Percentiles rank a stretch among this genome's conserved stretches.
phyloP scores from a whole-genome alignment of 2,888 invertebrate species.

The Autographa gamma region DNA sequence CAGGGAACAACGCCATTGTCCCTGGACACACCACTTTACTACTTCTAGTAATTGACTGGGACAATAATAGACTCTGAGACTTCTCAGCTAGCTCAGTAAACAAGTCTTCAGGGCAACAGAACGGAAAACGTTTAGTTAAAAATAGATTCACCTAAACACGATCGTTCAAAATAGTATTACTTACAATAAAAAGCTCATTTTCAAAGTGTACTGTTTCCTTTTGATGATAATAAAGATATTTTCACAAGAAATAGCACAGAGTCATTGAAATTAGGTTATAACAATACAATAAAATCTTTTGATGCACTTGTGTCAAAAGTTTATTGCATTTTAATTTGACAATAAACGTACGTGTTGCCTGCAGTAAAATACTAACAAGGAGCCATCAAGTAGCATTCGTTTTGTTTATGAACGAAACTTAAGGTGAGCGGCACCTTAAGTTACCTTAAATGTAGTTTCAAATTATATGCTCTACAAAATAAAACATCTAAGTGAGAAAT shows the following conservation, averaged over 20 bases:
- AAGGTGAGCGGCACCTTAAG: too few relatives aligned
- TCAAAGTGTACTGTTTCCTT: constrained; percentile 63
- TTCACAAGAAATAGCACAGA: constrained; percentile 71
- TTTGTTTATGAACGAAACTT: too few relatives aligned
- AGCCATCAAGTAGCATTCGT: too few relatives aligned
- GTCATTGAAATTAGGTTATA: constrained; percentile 74
- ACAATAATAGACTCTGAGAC: constrained; percentile 56
- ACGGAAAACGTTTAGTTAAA: constrained; percentile 74
- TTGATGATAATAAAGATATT: constrained; percentile 59
- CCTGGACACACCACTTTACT: background rate
- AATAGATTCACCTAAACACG: constrained; percentile 71
- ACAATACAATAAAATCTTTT: constrained; percentile 49
- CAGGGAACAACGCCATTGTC: background rate
- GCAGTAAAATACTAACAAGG: background rate
- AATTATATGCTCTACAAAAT: too few relatives aligned
- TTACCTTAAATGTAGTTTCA: too few relatives aligned
- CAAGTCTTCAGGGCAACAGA: constrained; percentile 73
- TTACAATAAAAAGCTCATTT: constrained; percentile 91
- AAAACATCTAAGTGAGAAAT: too few relatives aligned
- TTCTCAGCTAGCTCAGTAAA: constrained; percentile 73
- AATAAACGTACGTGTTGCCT: constrained; percentile 13
- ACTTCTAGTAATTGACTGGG: constrained; percentile 32
- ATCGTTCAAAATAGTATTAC: constrained; percentile 68
- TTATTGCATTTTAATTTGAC: constrained; percentile 53
- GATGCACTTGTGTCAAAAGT: constrained; percentile 68